Evolutionary conservation across 1,140 invertebrate genomes (phyloP).

Genomic region (Drosophila sproati): DNA sequence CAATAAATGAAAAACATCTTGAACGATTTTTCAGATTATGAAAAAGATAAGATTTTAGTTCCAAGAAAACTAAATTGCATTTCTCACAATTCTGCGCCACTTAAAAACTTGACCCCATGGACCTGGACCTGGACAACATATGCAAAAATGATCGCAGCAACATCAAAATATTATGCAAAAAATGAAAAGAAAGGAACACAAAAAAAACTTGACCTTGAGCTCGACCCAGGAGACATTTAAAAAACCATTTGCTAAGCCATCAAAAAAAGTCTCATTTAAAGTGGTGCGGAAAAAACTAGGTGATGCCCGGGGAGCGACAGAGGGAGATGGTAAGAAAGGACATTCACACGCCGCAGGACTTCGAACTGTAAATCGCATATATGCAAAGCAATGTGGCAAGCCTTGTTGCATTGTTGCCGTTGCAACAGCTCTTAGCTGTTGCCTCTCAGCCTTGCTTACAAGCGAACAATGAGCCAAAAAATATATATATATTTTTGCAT

Average conservation of each 20-base stretch:
- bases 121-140: constrained; percentile 28
- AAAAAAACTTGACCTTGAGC: constrained; percentile 54
- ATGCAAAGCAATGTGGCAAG: constrained; percentile 44
- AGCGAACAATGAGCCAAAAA: constrained; percentile 41
- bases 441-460: constrained; percentile 43
- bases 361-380: constrained; percentile 10
- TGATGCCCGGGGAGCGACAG: constrained; percentile 6
- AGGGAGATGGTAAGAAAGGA: not conserved
- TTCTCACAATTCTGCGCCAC: constrained; percentile 14
- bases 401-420: constrained; percentile 23
- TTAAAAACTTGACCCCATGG: constrained; percentile 37
- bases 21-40: not conserved
- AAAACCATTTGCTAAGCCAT: constrained; percentile 39
- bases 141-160: constrained; percentile 34
- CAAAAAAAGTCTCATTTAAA: constrained; percentile 53
- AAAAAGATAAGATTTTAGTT: constrained; percentile 1
- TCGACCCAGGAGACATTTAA: constrained; percentile 32
- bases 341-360: constrained; percentile 52
- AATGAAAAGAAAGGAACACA: constrained; percentile 13
- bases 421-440: constrained; percentile 29
- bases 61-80: constrained; percentile 19
- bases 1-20: not conserved
- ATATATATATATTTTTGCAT: constrained; percentile 43
- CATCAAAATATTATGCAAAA: constrained; percentile 46
- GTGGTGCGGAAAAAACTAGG: constrained; percentile 40